Conservation (phyloP, 2,797 vertebrate genomes). For the Danio tinwini region DNA sequence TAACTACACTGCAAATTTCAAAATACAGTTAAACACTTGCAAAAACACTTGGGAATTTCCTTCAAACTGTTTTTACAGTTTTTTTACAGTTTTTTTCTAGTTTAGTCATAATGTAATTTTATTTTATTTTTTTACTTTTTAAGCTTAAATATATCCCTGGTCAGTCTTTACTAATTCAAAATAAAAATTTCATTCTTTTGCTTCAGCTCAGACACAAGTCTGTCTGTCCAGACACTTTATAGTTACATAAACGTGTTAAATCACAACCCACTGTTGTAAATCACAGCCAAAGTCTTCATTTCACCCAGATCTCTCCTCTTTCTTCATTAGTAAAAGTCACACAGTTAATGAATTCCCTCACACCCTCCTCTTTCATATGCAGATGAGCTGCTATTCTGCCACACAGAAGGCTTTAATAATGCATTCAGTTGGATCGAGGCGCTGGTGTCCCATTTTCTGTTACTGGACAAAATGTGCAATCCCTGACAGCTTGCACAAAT, state of each 20-base stretch:
- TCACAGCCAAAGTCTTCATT: conserved; percentile 25
- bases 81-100: too few species aligned
- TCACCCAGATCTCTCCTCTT: conserved; percentile 35
- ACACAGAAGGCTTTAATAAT: conserved; percentile 54
- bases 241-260: conserved; percentile 4
- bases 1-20: too few species aligned
- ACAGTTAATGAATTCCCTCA: conserved; percentile 55
- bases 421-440: conserved; percentile 34
- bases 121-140: neutral
- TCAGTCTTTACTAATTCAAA: neutral
- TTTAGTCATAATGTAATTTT: too few species aligned
- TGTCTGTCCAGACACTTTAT: neutral
- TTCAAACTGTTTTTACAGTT: too few species aligned
- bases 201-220: neutral
- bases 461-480: conserved; percentile 43
- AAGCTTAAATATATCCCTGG: neutral
- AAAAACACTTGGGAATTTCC: too few species aligned
- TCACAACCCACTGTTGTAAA: conserved; percentile 27
- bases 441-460: conserved; percentile 40
- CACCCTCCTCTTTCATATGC: conserved; percentile 50
- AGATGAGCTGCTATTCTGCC: conserved; percentile 37
- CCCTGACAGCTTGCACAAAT: conserved; percentile 16
- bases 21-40: too few species aligned
- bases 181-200: neutral
- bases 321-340: conserved; percentile 54